These are phyloP conservation scores for Lymantria dispar DNA, from an alignment of 2,888 invertebrate genomes.

Conservation along the genomic window DNA sequence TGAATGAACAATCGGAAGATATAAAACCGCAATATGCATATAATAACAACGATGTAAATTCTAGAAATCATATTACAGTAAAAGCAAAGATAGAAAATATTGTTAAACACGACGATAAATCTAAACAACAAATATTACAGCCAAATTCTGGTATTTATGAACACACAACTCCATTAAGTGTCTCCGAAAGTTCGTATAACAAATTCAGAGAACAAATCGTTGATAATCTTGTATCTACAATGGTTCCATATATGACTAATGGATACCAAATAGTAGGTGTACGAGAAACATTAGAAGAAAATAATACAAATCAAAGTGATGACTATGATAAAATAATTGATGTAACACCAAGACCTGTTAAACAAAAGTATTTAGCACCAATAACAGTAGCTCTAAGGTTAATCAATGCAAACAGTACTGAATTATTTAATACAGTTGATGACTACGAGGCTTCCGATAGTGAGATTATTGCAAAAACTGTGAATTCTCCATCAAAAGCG, in stretches of 20 bases:
- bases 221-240: slow-evolving; percentile 69
- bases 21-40: slow-evolving; percentile 54
- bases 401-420: slow-evolving; percentile 69
- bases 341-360: slow-evolving; percentile 82
- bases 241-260: slow-evolving; percentile 66
- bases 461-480: slow-evolving; percentile 61
- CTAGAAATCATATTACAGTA: slow-evolving; percentile 53
- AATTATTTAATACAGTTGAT: slow-evolving; percentile 59
- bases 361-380: slow-evolving; percentile 81
- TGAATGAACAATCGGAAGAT: slow-evolving; percentile 53
- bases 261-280: slow-evolving; percentile 72
- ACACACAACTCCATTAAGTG: slow-evolving; percentile 75
- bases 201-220: slow-evolving; percentile 60
- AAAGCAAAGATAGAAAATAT: slow-evolving; percentile 64
- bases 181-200: slow-evolving; percentile 54
- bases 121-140: slow-evolving; percentile 39
- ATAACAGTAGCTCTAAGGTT: slow-evolving; percentile 83
- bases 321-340: slow-evolving; percentile 49
- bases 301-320: slow-evolving; percentile 32
- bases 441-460: slow-evolving; percentile 68
- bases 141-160: slow-evolving; percentile 51
- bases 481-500: slow-evolving; percentile 61
- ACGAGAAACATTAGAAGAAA: slow-evolving; percentile 51
- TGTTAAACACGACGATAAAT: slow-evolving; percentile 42
- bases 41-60: slow-evolving; percentile 31